Percentiles rank a stretch among this genome's conserved stretches.
phyloP scores from a whole-genome alignment of 1,140 invertebrate species.

The Drosophila yakuba region DNA sequence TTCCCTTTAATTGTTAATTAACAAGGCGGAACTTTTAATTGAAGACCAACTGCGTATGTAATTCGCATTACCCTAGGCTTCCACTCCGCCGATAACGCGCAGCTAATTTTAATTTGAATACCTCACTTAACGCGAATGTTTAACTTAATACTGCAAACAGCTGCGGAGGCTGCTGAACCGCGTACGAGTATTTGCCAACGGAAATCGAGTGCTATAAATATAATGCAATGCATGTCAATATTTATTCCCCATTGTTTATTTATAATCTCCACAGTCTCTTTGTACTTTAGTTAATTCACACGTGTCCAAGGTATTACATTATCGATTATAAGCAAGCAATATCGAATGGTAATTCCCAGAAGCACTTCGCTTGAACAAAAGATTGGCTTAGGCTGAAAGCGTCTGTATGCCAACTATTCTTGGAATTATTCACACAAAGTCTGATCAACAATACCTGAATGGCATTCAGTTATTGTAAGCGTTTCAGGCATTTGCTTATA shows the following conservation, averaged over 20 bases:
- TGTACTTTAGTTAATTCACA: slow-evolving; percentile 22
- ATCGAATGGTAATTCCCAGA: slow-evolving; percentile 37
- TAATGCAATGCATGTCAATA: slow-evolving; percentile 11
- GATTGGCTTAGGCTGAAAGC: slow-evolving; percentile 1
- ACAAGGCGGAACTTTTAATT: slow-evolving; percentile 77
- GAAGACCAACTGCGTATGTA: slow-evolving; percentile 23
- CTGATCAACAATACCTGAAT: not conserved
- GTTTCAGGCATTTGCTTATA: not conserved
- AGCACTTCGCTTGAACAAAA: slow-evolving; percentile 9
- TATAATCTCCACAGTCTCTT: slow-evolving; percentile 23
- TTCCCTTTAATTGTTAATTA: slow-evolving; percentile 43
- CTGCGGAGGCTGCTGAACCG: slow-evolving; percentile 29
- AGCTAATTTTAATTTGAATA: slow-evolving; percentile 31
- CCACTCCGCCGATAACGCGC: slow-evolving; percentile 48
- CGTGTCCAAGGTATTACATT: slow-evolving; percentile 19
- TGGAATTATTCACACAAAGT: slow-evolving; percentile 2
- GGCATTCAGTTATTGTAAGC: slow-evolving; percentile 1
- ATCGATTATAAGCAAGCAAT: slow-evolving; percentile 26
- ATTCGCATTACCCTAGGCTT: slow-evolving; percentile 18
- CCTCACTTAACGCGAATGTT: slow-evolving; percentile 4
- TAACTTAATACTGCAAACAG: slow-evolving; percentile 13
- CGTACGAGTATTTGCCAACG: slow-evolving; percentile 38
- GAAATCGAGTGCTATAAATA: slow-evolving; percentile 28
- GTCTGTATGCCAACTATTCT: slow-evolving; percentile 11
- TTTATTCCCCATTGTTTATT: slow-evolving; percentile 21